Evolutionary conservation across 1,140 invertebrate species (phyloP), one percentile per base, ranked within the genome.

Genomic region (Anadara kagoshimensis): DNA sequence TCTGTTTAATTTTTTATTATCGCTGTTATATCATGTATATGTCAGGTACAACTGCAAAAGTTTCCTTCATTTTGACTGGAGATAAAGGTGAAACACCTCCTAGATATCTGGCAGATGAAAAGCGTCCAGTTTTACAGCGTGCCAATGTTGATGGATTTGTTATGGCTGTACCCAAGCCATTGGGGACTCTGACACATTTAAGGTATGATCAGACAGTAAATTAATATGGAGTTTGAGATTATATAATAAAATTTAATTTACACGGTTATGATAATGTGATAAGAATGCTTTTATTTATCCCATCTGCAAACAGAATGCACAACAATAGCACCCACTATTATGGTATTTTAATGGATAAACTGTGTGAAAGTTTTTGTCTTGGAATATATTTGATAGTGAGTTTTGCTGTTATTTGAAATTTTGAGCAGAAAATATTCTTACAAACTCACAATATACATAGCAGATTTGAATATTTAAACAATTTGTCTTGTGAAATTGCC

Each of bases 11-110:
- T n/a, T n/a, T n/a, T n/a, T n/a, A n/a, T n/a, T n/a, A n/a, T n/a
- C n/a, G 16, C 8, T 47, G 53, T 56, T 10, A 22, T 26, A 57
- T 57, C 2, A 8, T 10, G 47, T 1, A 24, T 16, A 24, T 41
- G 44, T 36, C 29, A 78, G 77, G 77, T 7, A 84, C 82, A 5
- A 78, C 82, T 24, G 75, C 80, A 0, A 74, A 81, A 49, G 78
- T 85, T 5, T 80, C 78, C 14, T 74, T 85, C 22, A 78, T 85
- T 22, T 44, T 85, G 29, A 73, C 76, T 54, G 83, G 83, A 41
- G 78, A 79, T 10, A 54, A 79, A 18, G 73, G 73, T 47, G 79
- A 85, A 51, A 85, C 81, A 53, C 54, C 61, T 1, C 76, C 82
- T 14, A 43, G 80, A 24, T 72, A 69, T n/a, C 44, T 84, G 12